Base-by-base conservation (phyloP, 2,888 invertebrate genomes). In the Drosophila crucigera region DNA sequence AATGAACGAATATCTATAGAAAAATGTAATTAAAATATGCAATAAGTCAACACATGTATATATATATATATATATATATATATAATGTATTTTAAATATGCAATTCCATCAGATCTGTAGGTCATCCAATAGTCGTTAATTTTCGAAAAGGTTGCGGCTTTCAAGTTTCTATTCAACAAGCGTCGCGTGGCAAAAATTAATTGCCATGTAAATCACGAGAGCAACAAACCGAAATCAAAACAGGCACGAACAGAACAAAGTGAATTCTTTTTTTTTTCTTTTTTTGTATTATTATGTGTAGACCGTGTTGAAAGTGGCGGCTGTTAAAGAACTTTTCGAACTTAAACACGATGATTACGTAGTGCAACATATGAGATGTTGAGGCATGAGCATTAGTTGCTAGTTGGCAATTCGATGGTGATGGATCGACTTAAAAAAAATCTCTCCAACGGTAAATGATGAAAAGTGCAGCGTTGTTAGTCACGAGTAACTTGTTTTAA, bases 141-240 rank as follows among this genome's bases (percentile, higher is more conserved):
- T 6, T 25, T 5, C 14, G 16, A 37, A 11, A n/a, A 1, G 11
- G 4, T 30, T 3, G 19, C 22, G 50, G 28, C 55, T 66, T 75
- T 77, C 59, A 53, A 65, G 73, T 69, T 82, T 63, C 49, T 28
- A 78, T 78, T 67, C 77, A 76, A 71, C 60, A 43, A 70, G 50
- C 76, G 75, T 86, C 83, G 85, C 85, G 89, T 85, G 90, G 83
- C 78, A 69, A 75, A 74, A 84, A 78, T 90, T 85, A 90, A 85
- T 85, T 85, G 76, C 69, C 66, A 80, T 72, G 70, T 70, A 74
- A 84, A 84, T 74, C 84, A 69, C 54, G 65, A 66, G 78, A 47
- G 67, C 59, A 67, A 64, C 63, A 47, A 43, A 35, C 58, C n/a
- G 59, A 75, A 75, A 64, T 33, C 72, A 68, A 63, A 66, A 49